Base-by-base conservation (phyloP, 2,888 invertebrate species). In the Geotrupes spiniger region DNA sequence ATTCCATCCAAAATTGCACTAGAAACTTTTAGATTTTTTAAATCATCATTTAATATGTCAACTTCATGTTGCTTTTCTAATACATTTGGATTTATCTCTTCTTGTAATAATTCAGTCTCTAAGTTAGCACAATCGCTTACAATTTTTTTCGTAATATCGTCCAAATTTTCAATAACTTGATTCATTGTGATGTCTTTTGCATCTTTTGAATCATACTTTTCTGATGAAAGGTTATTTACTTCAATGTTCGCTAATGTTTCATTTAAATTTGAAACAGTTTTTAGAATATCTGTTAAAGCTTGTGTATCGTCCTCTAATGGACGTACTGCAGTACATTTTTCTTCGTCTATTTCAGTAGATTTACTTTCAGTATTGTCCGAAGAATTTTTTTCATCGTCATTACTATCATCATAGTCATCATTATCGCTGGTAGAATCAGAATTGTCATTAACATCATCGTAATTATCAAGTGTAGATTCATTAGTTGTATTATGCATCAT, bases 221-320 rank as follows among this genome's bases (percentile, higher is more conserved):
- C 10, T 21, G 21, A 21, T n/a, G 25, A 4, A 4, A 21, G 16
- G 8, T 39, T 25, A 39, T 12, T 39, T 10, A n/a, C n/a, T n/a
- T n/a, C n/a, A n/a, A n/a, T n/a, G n/a, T n/a, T n/a, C n/a, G n/a
- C n/a, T n/a, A 12, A 21, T 39, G 9, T 21, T 39, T 21, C 6
- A 6, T 21, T 21, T 6, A 21, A 21, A 21, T 21, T 6, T 4
- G 21, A 36, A 26, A 27, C 28, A 25, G 16, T 39, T 29, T 14
- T 31, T 42, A 28, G 27, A 14, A 28, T 11, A 4, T 10, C 25
- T 16, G 15, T 21, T 31, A 36, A 16, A 16, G 63, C 41, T 63
- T 65, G 2, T 60, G 61, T 12, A 63, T 68, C 1, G 8, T 41
- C 11, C 9, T 9, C 28, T 12, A 10, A 41, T 14, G 26, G 12